phyloP scores from a whole-genome alignment of 1,140 invertebrate species.

The Chrysoperla carnea region DNA sequence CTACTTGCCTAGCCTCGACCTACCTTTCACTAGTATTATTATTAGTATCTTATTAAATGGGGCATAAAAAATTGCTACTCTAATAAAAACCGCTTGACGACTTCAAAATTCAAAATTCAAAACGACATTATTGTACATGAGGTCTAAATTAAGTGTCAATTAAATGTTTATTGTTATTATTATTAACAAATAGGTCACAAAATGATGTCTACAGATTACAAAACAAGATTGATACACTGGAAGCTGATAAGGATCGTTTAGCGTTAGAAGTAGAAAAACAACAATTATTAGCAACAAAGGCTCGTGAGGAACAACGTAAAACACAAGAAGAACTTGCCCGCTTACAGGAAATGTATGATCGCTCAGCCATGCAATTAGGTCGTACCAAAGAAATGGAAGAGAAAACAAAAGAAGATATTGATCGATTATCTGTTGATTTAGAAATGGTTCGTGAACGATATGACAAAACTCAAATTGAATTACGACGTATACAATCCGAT shows the following conservation, averaged over 20 bases:
- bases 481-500: slow-evolving; percentile 62
- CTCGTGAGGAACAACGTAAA: slow-evolving; percentile 70
- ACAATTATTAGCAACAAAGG: slow-evolving; percentile 54
- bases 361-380: slow-evolving; percentile 62
- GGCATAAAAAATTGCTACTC: no score
- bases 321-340: slow-evolving; percentile 67
- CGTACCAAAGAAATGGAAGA: slow-evolving; percentile 80
- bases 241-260: slow-evolving; percentile 69
- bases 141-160: not conserved
- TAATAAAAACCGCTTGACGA: no score
- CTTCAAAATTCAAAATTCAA: no score
- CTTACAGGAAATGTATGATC: slow-evolving; percentile 73
- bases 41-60: no score
- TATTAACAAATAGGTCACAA: slow-evolving; percentile 41
- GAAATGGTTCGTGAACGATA: slow-evolving; percentile 78
- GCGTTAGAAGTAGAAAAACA: slow-evolving; percentile 77
- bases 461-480: slow-evolving; percentile 72
- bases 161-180: slow-evolving; percentile 1
- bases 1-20: no score
- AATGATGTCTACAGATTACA: slow-evolving; percentile 76
- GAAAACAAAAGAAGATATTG: slow-evolving; percentile 75
- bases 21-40: no score
- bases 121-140: no score
- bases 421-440: slow-evolving; percentile 55
- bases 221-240: slow-evolving; percentile 67